Evolutionary conservation across 2,113 vertebrate species (phyloP), one percentile per base, ranked within the genome.

Genomic region (Equus quagga): DNA sequence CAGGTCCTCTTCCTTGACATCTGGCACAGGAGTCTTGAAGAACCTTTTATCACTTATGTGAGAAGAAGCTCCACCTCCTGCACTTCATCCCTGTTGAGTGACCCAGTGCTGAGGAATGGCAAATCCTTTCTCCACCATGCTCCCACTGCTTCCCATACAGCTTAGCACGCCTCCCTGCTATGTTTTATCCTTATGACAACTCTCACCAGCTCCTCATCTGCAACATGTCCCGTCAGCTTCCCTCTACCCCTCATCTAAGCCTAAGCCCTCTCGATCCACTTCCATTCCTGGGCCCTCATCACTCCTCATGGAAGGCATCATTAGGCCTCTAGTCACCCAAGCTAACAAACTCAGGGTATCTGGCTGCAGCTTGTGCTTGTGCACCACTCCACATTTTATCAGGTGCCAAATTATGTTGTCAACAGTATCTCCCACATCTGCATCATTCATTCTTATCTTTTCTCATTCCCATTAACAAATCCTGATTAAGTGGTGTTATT

Each of bases 101-200:
- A 56, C 65, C 46, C 49, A 41, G 15, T n/a, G 14, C 72, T 36
- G 18, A 65, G 26, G 36, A 58, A 6, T 44, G 70, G 14, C 76
- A 44, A 18, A 73, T 14, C 6, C 10, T 94, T 13, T 10, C 21
- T 56, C 64, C 15, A 41, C 14, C 28, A 31, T 8, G 19, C 12
- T 28, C 8, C 56, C 0, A 7, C 12, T 19, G 31, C 7, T 60
- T 18, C 64, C 26, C 36, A 46, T 28, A 54, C 21, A 28, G 62
- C 31, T 31, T 5, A 60, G 60, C 31, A 17, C 4, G 15, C 10
- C 11, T 17, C 36, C 62, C 60, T 3, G 26, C n/a, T 36, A 54
- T 0, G 2, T 23, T 36, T 56, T 36, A 24, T 10, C 14, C 18
- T 65, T 33, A n/a, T 1, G 2, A 70, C 6, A 69, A 18, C 73